phyloP scores from a whole-genome alignment of 2,113 vertebrate species.

The Asarcornis scutulata region DNA sequence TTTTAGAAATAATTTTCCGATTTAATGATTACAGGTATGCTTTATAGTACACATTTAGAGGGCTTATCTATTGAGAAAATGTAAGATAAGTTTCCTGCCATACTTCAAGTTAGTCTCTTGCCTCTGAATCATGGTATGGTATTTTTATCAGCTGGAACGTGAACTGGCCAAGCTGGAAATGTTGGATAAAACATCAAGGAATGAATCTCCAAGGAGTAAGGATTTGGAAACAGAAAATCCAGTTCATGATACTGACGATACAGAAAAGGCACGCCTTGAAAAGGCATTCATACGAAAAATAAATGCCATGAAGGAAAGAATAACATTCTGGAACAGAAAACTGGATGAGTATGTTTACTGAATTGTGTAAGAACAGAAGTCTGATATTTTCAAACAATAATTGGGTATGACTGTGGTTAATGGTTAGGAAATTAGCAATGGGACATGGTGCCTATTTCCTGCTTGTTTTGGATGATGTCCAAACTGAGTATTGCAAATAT shows the following conservation, averaged over 20 bases:
- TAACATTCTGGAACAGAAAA: slow-evolving; percentile 76
- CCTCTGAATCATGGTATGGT: neutral
- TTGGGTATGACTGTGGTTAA: neutral
- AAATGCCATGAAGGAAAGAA: slow-evolving; percentile 73
- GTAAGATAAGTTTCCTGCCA: neutral
- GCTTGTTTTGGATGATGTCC: neutral
- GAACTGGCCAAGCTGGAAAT: slow-evolving; percentile 69
- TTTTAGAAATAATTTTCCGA: neutral
- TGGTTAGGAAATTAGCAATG: neutral
- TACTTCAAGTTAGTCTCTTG: neutral
- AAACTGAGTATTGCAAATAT: neutral
- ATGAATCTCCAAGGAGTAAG: neutral
- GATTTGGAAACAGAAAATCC: slow-evolving; percentile 29
- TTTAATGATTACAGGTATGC: neutral
- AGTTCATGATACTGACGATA: neutral
- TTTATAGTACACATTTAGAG: neutral
- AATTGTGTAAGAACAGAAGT: neutral
- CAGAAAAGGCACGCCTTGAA: slow-evolving; percentile 32
- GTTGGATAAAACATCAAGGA: slow-evolving; percentile 30
- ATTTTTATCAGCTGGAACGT: slow-evolving; percentile 75
- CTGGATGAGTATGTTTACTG: slow-evolving; percentile 77
- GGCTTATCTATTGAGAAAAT: neutral
- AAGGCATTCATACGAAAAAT: slow-evolving; percentile 77
- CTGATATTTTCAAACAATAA: neutral
- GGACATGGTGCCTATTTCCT: neutral